Base-by-base conservation (phyloP, 2,113 vertebrate genomes). In the Emydocephalus ijimae region DNA sequence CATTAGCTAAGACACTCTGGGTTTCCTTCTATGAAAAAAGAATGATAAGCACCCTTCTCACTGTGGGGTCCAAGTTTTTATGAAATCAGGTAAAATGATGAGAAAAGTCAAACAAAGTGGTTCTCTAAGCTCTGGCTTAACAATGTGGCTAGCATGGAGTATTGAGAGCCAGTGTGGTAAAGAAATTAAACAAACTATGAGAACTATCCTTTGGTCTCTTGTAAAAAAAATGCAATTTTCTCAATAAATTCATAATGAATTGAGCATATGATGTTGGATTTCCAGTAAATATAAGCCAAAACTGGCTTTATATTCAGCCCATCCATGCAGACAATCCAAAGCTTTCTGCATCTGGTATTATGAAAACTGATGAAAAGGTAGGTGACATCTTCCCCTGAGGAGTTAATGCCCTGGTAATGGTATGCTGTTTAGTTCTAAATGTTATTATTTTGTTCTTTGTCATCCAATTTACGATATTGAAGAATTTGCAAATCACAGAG, bases 261-360 rank as follows among this genome's bases (percentile, higher is more conserved):
- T 43, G n/a, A 12, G 52, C 29, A 29, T 34, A 14, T 69, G 64
- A 69, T 69, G 64, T 4, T 69, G 14, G 11, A 69, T 69, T n/a
- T 69, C 12, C 64, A 5, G n/a, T 34, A n/a, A 69, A 69, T 69
- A 74, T 74, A 61, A 61, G 57, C 23, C 24, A 10, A 61, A 92
- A 54, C 43, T 45, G 7, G 54, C 34, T 61, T 21, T 74, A 39
- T 45, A 89, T 74, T 89, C 55, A 74, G 39, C 21, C 26, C 24
- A 89, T 64, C 87, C 89, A 93, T 45, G 81, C 4, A 86, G 8
- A 54, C 39, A 64, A 61, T 23, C 39, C 26, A 48, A 89, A 88
- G 45, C 20, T 57, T 54, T 89, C 14, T 88, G 48, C 89, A 93
- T 91, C 85, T 92, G 85, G 39, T 93, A 89, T 85, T 87, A 45